phyloP scores from a whole-genome alignment of 2,113 vertebrate genomes.

The Neopipo cinnamomea region DNA sequence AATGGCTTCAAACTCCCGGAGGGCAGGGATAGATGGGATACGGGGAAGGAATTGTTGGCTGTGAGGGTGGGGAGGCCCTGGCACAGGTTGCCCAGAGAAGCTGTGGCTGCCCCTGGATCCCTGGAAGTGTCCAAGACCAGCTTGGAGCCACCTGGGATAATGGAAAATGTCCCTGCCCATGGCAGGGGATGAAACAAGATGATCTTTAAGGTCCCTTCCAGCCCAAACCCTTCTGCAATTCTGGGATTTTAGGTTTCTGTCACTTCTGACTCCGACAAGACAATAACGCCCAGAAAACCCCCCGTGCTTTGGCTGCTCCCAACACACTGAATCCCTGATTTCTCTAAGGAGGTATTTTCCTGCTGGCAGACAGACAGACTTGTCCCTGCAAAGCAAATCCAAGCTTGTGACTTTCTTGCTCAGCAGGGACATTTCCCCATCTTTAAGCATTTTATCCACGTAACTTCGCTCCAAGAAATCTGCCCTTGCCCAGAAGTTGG shows the following conservation, averaged over 20 bases:
- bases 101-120: neutral
- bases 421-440: neutral
- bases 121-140: neutral
- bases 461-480: neutral
- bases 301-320: neutral
- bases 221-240: neutral
- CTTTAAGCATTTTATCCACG: rapidly evolving
- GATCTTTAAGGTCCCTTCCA: neutral
- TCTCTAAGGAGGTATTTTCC: neutral
- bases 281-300: too few species aligned
- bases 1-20: neutral
- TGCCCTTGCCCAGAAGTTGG: rapidly evolving
- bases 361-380: neutral
- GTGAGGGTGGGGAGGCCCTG: neutral
- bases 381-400: neutral
- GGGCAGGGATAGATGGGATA: neutral
- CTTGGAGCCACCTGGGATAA: neutral
- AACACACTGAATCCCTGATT: neutral
- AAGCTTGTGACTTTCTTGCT: too few species aligned
- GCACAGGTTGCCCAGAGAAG: neutral
- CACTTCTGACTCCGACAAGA: neutral
- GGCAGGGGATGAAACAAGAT: rapidly evolving
- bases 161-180: neutral
- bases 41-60: neutral
- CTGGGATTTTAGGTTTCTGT: neutral